phyloP scores from a whole-genome alignment of 2,113 vertebrate species.

The Chaetura pelagica region DNA sequence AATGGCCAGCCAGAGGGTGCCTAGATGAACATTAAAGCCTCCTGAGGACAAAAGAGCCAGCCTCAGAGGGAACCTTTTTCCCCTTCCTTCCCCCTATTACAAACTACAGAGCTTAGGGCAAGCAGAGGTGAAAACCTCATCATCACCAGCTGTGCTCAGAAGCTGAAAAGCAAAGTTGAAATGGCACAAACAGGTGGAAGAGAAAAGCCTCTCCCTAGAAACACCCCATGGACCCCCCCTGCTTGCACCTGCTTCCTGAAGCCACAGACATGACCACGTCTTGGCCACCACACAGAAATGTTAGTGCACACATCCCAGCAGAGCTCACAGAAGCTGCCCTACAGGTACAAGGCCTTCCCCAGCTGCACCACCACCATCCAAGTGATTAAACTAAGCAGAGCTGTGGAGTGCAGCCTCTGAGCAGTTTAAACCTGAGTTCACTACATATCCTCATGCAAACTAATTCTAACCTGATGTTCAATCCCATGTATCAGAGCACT shows the following conservation, averaged over 20 bases:
- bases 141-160: neutral
- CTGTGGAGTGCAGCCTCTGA: neutral
- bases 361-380: neutral
- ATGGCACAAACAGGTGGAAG: neutral
- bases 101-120: neutral
- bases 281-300: neutral
- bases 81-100: neutral
- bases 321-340: neutral
- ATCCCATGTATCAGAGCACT: neutral
- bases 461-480: neutral
- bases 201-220: neutral
- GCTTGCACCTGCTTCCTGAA: neutral
- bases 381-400: neutral
- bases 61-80: neutral
- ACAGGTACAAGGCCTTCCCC: neutral
- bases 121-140: neutral
- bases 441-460: neutral
- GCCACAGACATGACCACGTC: accelerated
- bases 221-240: neutral
- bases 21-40: neutral
- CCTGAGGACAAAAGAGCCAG: neutral
- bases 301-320: accelerated
- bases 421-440: neutral
- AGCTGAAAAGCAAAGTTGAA: neutral
- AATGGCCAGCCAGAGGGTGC: neutral